These are phyloP conservation scores for Agriopis leucophaearia DNA, from an alignment of 2,888 invertebrate species.

Conservation along the genomic window DNA sequence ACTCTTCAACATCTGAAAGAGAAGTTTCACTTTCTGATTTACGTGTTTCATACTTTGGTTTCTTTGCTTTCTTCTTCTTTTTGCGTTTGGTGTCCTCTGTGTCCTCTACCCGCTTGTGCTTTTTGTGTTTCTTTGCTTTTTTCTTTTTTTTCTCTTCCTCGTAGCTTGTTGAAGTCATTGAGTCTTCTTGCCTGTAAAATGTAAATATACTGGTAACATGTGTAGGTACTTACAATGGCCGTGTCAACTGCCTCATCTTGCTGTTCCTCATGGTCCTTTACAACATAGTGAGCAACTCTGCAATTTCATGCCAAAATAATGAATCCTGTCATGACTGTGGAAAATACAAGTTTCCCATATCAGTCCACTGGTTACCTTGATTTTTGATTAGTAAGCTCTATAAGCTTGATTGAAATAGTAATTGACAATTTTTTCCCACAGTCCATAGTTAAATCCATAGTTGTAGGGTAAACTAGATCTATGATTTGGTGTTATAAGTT, in stretches of 20 bases:
- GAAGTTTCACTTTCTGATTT: constrained; percentile 76
- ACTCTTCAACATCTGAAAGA: constrained; percentile 72
- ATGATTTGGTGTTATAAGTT: background rate
- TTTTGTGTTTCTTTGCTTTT: constrained; percentile 88
- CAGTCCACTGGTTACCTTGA: constrained; percentile 7
- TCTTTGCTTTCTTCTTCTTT: constrained; percentile 86
- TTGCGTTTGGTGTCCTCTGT: constrained; percentile 78
- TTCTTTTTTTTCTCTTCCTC: constrained; percentile 82
- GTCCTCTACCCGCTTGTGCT: constrained; percentile 88
- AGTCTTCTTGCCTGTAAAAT: constrained; percentile 36
- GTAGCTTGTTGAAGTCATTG: constrained; percentile 35
- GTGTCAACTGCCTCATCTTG: constrained; percentile 37
- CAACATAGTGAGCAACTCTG: constrained; percentile 65
- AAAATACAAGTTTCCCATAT: background rate
- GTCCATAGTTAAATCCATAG: constrained; percentile 3
- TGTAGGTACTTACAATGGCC: constrained; percentile 61
- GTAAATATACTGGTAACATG: constrained; percentile 47
- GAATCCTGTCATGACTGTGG: constrained; percentile 21
- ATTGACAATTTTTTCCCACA: constrained; percentile 2
- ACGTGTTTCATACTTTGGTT: constrained; percentile 84
- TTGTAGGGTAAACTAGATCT: background rate
- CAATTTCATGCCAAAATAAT: constrained; percentile 54
- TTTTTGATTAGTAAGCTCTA: constrained; percentile 1
- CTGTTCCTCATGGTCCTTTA: constrained; percentile 52
- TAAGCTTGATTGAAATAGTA: constrained; percentile 8